Percentiles rank a stretch among this genome's conserved stretches.
Conservation (phyloP, 1,140 invertebrate genomes). For the Drosophila punjabiensis region DNA sequence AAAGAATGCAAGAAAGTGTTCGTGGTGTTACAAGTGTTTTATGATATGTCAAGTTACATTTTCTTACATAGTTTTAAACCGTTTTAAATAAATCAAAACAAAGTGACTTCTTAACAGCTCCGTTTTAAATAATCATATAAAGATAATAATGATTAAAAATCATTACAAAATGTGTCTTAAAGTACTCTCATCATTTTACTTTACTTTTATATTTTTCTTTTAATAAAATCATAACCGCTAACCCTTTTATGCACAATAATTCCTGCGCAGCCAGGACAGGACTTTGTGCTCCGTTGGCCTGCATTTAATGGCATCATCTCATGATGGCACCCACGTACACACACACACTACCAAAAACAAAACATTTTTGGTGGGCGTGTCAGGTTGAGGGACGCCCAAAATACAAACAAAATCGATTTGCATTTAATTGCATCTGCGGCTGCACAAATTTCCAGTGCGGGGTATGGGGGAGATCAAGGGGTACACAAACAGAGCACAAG, state of each 20-base stretch:
- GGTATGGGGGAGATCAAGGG: neutral
- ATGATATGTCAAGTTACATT: too few species aligned
- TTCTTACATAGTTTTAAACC: neutral
- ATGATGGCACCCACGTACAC: conserved; percentile 8
- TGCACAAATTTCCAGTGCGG: conserved; percentile 65
- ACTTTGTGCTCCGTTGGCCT: conserved; percentile 13
- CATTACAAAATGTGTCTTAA: neutral
- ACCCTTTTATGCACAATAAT: conserved; percentile 1
- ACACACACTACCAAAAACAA: neutral
- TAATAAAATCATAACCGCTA: neutral
- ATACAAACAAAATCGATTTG: conserved; percentile 78
- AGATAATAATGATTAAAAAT: neutral
- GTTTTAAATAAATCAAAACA: neutral
- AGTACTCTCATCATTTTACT: neutral
- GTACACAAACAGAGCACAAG: conserved; percentile 19
- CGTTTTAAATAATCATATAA: neutral
- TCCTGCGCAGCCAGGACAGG: neutral
- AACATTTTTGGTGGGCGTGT: conserved; percentile 40
- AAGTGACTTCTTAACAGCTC: neutral
- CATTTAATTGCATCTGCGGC: conserved; percentile 77
- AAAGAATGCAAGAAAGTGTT: neutral
- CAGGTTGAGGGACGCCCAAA: conserved; percentile 26
- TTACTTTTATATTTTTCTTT: neutral
- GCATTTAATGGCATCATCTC: conserved; percentile 30
- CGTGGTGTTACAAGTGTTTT: neutral